phyloP scores from a whole-genome alignment of 2,113 vertebrate genomes.

The Haemorhous mexicanus region DNA sequence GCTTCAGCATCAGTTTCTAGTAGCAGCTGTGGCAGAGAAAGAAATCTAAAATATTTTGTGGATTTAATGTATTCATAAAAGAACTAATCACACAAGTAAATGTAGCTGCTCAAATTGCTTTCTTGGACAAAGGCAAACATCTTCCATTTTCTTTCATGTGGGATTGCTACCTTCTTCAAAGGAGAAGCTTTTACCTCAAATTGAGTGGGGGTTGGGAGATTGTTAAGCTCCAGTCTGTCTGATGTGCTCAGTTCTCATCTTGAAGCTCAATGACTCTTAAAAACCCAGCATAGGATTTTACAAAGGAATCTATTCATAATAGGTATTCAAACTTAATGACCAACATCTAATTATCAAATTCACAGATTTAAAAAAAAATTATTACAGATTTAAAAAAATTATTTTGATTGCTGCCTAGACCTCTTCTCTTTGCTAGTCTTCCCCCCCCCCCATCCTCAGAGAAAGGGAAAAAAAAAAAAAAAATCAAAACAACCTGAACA shows the following conservation, averaged over 20 bases:
- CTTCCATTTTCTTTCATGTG: slow-evolving; percentile 66
- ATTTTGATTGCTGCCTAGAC: neutral
- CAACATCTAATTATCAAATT: neutral
- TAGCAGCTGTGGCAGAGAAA: neutral
- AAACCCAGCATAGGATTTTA: neutral
- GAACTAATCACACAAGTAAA: slow-evolving; percentile 7
- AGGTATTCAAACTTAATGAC: neutral
- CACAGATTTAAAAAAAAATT: neutral
- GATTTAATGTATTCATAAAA: neutral
- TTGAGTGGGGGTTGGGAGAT: slow-evolving; percentile 11
- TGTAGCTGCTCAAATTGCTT: neutral
- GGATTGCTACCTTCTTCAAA: slow-evolving; percentile 60
- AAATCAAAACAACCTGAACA: neutral
- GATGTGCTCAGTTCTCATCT: neutral
- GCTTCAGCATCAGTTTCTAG: neutral
- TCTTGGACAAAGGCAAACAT: slow-evolving; percentile 48
- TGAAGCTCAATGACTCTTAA: neutral
- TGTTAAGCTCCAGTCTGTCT: slow-evolving; percentile 9
- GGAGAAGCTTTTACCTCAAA: slow-evolving; percentile 49
- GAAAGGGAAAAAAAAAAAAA: neutral
- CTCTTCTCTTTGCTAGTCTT: neutral
- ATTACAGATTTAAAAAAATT: too few species aligned
- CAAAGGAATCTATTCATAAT: neutral
- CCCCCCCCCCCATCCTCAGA: rapidly evolving
- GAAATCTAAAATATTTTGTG: neutral